Evolutionary conservation across 2,888 invertebrate species (phyloP).

Genomic region (Seladonia tumulorum): DNA sequence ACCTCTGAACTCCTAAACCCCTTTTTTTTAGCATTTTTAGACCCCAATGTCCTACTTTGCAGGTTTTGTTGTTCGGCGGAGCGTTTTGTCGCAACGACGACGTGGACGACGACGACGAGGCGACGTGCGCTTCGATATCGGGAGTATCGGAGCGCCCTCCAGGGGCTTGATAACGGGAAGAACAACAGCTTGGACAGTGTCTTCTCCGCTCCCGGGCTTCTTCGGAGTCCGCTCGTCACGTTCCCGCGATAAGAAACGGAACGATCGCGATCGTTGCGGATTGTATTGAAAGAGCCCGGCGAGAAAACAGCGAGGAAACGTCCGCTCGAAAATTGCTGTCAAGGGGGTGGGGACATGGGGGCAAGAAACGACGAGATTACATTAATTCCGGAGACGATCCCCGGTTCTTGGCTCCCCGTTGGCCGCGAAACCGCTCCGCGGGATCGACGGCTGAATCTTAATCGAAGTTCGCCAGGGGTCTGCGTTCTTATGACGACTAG

Average conservation of each 20-base stretch:
- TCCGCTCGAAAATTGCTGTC: not conserved
- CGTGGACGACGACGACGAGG: not conserved
- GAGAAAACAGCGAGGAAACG: not conserved
- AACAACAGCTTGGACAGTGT: not conserved
- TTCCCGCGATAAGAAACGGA: not conserved
- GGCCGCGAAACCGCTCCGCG: constrained; percentile 20
- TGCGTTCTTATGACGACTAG: constrained; percentile 18
- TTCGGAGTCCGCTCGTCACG: not conserved
- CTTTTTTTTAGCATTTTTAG: not conserved
- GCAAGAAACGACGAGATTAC: constrained; percentile 26
- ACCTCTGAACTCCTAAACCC: not conserved
- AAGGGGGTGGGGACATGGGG: not conserved
- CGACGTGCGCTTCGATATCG: not conserved
- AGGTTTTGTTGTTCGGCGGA: not conserved
- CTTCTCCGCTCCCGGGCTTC: not conserved
- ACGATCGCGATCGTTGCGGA: constrained; percentile 10
- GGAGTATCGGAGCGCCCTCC: not conserved
- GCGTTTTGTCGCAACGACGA: not conserved
- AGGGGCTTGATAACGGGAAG: not conserved
- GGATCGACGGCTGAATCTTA: constrained; percentile 43
- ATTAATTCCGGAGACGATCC: constrained; percentile 37
- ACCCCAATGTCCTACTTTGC: not conserved
- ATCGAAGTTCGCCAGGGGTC: constrained; percentile 32
- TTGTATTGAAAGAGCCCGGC: constrained; percentile 18
- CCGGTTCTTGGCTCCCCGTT: constrained; percentile 29